These are phyloP conservation scores for Odontesthes bonariensis DNA, from an alignment of 2,113 vertebrate species.

Conservation along the genomic window DNA sequence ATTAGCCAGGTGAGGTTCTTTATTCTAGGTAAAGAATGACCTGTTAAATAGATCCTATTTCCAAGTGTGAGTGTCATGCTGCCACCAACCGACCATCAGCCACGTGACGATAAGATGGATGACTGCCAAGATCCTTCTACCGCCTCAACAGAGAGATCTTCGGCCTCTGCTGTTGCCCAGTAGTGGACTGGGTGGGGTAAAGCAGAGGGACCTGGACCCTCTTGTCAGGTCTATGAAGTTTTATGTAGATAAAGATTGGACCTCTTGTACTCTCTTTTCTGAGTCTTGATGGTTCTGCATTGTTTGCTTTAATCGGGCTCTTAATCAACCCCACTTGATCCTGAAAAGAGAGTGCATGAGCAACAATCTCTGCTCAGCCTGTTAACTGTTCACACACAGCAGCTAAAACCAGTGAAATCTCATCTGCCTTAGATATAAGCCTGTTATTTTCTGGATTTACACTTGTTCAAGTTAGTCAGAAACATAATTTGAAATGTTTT, in stretches of 20 bases:
- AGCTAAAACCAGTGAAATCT: slow-evolving; percentile 32
- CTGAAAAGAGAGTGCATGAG: slow-evolving; percentile 54
- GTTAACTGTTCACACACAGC: slow-evolving; percentile 17
- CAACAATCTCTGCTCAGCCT: slow-evolving; percentile 19
- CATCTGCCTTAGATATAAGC: slow-evolving; percentile 12
- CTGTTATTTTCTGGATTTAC: slow-evolving; percentile 21
- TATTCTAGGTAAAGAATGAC: slow-evolving; percentile 36
- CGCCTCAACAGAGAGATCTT: slow-evolving; percentile 38
- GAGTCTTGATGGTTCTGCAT: neutral
- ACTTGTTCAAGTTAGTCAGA: slow-evolving; percentile 26
- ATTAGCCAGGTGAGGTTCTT: slow-evolving; percentile 40
- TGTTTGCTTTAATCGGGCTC: neutral
- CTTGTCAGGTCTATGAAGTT: slow-evolving; percentile 35
- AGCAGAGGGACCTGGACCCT: slow-evolving; percentile 15
- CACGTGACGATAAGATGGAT: slow-evolving; percentile 38
- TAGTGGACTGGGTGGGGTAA: slow-evolving; percentile 38
- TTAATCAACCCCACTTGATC: neutral
- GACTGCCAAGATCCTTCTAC: slow-evolving; percentile 9
- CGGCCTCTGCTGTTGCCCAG: slow-evolving; percentile 41
- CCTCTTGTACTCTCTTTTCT: slow-evolving; percentile 54
- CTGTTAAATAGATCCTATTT: slow-evolving; percentile 29
- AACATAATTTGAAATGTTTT: slow-evolving; percentile 53
- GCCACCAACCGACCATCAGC: slow-evolving; percentile 16
- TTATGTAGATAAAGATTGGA: slow-evolving; percentile 27
- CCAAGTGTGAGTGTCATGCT: slow-evolving; percentile 31